Percentiles rank a stretch among this genome's conserved stretches.
Conservation (phyloP, 2,888 invertebrate genomes). For the Mayetiola destructor region DNA sequence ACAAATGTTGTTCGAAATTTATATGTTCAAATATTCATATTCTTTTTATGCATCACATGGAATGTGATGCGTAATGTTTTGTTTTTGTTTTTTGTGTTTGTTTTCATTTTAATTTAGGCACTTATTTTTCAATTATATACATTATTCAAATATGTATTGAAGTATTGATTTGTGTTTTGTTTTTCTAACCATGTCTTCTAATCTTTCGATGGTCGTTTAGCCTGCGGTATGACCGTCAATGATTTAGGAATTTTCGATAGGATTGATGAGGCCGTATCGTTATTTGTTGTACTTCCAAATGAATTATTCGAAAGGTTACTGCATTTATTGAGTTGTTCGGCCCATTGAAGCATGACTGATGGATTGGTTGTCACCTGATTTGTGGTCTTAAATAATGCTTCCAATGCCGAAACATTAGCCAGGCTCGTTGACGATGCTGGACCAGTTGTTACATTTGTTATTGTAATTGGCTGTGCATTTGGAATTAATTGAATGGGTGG, state of each 20-base stretch:
- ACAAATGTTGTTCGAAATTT: no score
- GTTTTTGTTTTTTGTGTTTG: no score
- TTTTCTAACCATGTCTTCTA: no score
- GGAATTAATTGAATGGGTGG: conserved; percentile 10
- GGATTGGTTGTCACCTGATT: conserved; percentile 1
- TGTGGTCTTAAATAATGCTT: conserved; percentile 13
- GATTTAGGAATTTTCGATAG: conserved; percentile 71
- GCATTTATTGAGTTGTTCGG: conserved; percentile 3
- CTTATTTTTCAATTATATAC: no score
- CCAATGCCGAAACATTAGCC: conserved; percentile 2
- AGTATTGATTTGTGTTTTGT: no score
- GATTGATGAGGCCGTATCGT: conserved; percentile 33
- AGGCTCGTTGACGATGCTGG: no score
- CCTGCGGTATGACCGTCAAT: conserved; percentile 63
- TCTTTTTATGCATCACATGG: no score
- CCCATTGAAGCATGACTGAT: neutral
- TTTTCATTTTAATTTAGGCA: no score
- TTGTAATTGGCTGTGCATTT: conserved; percentile 4
- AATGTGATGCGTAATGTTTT: no score
- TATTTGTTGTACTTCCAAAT: conserved; percentile 24
- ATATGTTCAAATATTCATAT: no score
- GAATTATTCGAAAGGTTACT: neutral
- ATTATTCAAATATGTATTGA: no score
- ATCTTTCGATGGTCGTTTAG: conserved; percentile 21
- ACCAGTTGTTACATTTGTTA: neutral